Evolutionary conservation across 1,140 invertebrate genomes (phyloP), one percentile per base, ranked within the genome.

Genomic region (Trachymyrmex cornetzi): DNA sequence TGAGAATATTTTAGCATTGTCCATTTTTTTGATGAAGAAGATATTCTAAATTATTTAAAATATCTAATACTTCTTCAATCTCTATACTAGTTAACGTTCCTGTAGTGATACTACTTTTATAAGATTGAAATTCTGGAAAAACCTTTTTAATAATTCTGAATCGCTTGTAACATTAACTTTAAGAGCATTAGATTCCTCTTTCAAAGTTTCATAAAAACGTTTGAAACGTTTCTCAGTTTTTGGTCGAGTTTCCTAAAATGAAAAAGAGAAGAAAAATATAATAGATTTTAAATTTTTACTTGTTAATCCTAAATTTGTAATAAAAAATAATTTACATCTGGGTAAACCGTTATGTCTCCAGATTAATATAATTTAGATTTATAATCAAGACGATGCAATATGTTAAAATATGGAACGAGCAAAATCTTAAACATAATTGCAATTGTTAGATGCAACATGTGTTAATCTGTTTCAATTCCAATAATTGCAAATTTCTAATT

Each of bases 21-120:
- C 98, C 93, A 97, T 97, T n/a, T n/a, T n/a, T n/a, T 94, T 98
- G 97, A 94, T 98, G 97, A 19, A 98, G 94, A 79, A 97, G 94
- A 94, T 96, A 97, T 92, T 98, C 97, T 14, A 98, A 92, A 93
- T 97, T 97, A 74, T 96, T 96, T 22, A 98, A 93, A 61, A 97
- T 96, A 66, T 94, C 93, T 7, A 96, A 91, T 87, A 97, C 93
- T 50, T 96, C 94, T 22, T 96, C 93, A 57, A 93, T 89, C 27
- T 94, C 92, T 38, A 84, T 44, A 55, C 27, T 77, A 4, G 90
- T 89, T 19, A 94, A 85, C 63, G 86, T 93, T 44, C 92, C 92
- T 59, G 72, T 90, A n/a, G 44, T 89, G 38, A 94, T 90, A 77
- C 27, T 92, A 64, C 89, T 93, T 90, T 91, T 95, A 88, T 94